These are phyloP conservation scores for Oryzias woworae DNA, from an alignment of 2,113 vertebrate species.

Conservation along the genomic window DNA sequence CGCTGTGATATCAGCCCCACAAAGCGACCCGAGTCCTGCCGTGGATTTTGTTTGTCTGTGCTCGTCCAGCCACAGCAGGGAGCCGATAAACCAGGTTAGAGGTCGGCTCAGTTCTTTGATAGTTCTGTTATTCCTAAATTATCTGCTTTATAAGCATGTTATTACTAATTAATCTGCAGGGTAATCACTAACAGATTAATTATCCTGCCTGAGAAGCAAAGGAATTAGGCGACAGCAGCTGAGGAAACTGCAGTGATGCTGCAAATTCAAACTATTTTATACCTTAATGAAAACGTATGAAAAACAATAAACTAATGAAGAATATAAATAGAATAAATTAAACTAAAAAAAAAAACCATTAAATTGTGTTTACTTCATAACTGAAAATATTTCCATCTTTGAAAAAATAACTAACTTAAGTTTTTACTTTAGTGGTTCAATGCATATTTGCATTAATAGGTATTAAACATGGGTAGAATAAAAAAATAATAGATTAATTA, in stretches of 20 bases:
- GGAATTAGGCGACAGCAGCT: background rate
- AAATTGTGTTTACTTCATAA: no score
- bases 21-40: constrained; percentile 46
- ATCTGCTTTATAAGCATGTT: constrained; percentile 67
- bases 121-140: constrained; percentile 62
- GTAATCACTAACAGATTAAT: constrained; percentile 21
- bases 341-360: no score
- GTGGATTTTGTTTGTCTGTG: constrained; percentile 54
- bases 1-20: constrained; percentile 41
- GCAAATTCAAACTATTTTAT: no score
- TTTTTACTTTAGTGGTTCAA: no score
- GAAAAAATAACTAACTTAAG: no score
- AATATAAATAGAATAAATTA: no score
- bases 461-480: no score
- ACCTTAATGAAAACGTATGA: no score
- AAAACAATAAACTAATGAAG: no score
- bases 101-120: constrained; percentile 61
- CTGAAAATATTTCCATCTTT: no score
- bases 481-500: no score
- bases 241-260: background rate
- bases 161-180: constrained; percentile 60
- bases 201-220: background rate
- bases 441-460: no score
- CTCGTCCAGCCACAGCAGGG: constrained; percentile 49
- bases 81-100: constrained; percentile 55